Evolutionary conservation across 2,888 invertebrate species (phyloP).

Genomic region (Acleris laterana): DNA sequence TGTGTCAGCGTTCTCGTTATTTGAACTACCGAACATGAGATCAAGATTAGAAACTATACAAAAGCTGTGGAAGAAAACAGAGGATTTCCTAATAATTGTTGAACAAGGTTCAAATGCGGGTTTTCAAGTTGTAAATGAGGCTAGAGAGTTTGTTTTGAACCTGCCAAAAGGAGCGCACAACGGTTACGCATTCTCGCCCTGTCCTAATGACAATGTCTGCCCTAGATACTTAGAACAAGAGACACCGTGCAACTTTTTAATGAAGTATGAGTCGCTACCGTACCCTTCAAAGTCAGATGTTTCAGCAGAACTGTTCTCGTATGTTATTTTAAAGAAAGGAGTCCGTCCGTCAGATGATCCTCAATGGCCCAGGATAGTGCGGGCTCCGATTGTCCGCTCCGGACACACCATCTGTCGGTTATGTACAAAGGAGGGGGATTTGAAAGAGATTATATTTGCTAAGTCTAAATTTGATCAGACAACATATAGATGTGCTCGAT

Average conservation of each 20-base stretch:
- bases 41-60: conserved; percentile 88
- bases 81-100: conserved; percentile 91
- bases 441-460: conserved; percentile 91
- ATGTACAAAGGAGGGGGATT: conserved; percentile 89
- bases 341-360: conserved; percentile 72
- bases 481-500: conserved; percentile 89
- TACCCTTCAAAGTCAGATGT: conserved; percentile 71
- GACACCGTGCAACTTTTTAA: conserved; percentile 92
- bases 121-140: conserved; percentile 92
- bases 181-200: conserved; percentile 92
- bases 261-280: conserved; percentile 84
- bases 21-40: conserved; percentile 89
- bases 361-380: conserved; percentile 92
- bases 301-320: conserved; percentile 87
- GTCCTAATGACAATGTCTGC: conserved; percentile 92
- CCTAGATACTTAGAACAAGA: conserved; percentile 87
- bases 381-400: conserved; percentile 87
- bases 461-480: conserved; percentile 90
- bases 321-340: conserved; percentile 93
- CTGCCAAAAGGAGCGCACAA: conserved; percentile 61
- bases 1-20: conserved; percentile 90
- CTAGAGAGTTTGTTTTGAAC: conserved; percentile 90
- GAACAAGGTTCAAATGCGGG: conserved; percentile 94
- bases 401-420: conserved; percentile 90
- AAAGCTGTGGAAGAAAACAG: conserved; percentile 94